Evolutionary conservation across 2,113 vertebrate genomes (phyloP).

Genomic region (Rhabdornis inornatus): DNA sequence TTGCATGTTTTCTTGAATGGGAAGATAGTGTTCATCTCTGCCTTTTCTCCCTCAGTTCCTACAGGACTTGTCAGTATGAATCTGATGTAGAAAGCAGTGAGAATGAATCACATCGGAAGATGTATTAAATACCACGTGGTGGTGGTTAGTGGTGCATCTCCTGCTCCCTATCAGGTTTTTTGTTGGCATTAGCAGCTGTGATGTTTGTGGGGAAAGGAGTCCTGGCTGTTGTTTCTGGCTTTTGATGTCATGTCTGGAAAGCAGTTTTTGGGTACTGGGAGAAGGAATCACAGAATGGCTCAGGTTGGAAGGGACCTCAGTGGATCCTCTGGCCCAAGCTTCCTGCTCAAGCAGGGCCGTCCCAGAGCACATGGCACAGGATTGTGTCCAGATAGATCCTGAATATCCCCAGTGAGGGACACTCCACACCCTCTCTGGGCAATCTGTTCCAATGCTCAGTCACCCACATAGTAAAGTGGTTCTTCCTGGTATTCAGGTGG

Average conservation of each 20-base stretch:
- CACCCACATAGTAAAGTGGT: not conserved
- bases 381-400: not conserved
- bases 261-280: not conserved
- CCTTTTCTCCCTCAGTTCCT: not conserved
- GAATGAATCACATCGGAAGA: not conserved
- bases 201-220: not conserved
- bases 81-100: not conserved
- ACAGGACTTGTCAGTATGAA: not conserved
- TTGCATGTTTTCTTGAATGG: not conserved
- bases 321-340: not conserved
- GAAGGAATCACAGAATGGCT: not conserved
- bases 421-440: not conserved
- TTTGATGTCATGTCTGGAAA: not conserved
- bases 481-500: not conserved
- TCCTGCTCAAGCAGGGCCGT: not conserved
- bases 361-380: not conserved
- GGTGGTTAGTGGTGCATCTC: not conserved
- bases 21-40: not conserved
- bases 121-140: fast-evolving
- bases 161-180: not conserved
- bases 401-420: not conserved
- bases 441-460: not conserved
- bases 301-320: not conserved
- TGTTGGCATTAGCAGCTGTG: not conserved
- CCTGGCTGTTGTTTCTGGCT: not conserved